Base-by-base conservation (phyloP, 1,140 invertebrate genomes). In the Sitobion miscanthi region DNA sequence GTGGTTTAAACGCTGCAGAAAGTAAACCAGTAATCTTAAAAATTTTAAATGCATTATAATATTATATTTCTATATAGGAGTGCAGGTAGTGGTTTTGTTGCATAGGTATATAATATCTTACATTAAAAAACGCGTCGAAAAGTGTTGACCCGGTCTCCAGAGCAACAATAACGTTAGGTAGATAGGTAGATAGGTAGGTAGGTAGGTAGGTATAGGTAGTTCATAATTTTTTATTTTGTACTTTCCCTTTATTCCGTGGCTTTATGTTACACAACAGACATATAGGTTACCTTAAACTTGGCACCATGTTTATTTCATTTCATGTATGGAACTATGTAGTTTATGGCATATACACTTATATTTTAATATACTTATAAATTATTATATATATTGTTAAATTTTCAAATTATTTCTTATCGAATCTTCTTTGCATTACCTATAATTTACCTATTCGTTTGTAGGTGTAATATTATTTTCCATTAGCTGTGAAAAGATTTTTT, bases 271-370 rank as follows among this genome's bases (percentile, higher is more conserved):
- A 92, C 69, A 92, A 83, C n/a, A 35, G 52, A 42, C 90, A 92
- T 92, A 82, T 92, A 92, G 90, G 90, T 92, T 92, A 92, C 90
- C 69, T 92, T 92, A 92, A 92, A 92, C 90, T 92, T 92, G 90
- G 90, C 90, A 92, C 54, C 90, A 17, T 90, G 54, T 69, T 25
- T 45, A 20, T 69, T n/a, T 5, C 57, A 57, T 90, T 62, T 90
- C 35, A 42, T 30, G 14, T 77, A 45, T n/a, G 2, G 23, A 14
- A 89, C 47, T 49, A 88, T n/a, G 6, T 30, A 42, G 85, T 23
- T 25, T 54, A 35, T 6, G 23, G 14, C 52, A 52, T 35, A 87
- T 42, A n/a, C 17, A 86, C 25, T 45, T 30, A 23, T 87, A 88
- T 35, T 69, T 69, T n/a, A n/a, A 69, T 69, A 21, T 35, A 88